Conservation (phyloP, 2,888 invertebrate genomes). For the Plebejus anna region DNA sequence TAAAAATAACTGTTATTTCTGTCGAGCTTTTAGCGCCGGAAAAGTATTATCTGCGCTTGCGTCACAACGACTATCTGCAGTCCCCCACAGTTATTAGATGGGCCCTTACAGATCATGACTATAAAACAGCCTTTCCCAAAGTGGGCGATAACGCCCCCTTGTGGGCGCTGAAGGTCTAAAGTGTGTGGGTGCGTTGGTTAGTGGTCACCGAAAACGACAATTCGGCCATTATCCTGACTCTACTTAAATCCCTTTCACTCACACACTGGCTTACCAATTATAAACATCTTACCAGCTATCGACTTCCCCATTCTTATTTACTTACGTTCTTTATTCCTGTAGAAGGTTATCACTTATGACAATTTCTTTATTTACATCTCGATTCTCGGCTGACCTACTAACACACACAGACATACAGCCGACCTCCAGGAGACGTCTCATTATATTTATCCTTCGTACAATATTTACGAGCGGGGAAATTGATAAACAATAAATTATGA, state of each 20-base stretch:
- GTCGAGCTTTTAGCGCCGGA: conserved; percentile 15
- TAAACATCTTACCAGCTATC: too few species aligned
- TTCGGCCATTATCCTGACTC: too few species aligned
- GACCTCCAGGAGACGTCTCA: not conserved
- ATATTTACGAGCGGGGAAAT: not conserved
- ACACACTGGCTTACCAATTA: not conserved
- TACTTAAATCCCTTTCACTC: too few species aligned
- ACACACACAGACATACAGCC: not conserved
- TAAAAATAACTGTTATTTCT: conserved; percentile 23
- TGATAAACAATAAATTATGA: not conserved
- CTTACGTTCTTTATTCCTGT: not conserved
- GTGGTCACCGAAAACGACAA: too few species aligned
- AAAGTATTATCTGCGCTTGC: not conserved
- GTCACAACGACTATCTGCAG: not conserved
- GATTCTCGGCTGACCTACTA: not conserved
- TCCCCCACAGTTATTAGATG: not conserved
- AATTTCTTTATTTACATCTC: conserved; percentile 12
- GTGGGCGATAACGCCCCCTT: too few species aligned
- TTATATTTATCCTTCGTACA: not conserved
- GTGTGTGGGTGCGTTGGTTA: too few species aligned
- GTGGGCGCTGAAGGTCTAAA: too few species aligned
- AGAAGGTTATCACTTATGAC: not conserved
- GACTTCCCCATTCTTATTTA: not conserved
- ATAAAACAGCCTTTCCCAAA: too few species aligned
- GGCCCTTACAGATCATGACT: not conserved